phyloP scores from a whole-genome alignment of 2,113 vertebrate genomes.

The Phalacrocorax aristotelis region DNA sequence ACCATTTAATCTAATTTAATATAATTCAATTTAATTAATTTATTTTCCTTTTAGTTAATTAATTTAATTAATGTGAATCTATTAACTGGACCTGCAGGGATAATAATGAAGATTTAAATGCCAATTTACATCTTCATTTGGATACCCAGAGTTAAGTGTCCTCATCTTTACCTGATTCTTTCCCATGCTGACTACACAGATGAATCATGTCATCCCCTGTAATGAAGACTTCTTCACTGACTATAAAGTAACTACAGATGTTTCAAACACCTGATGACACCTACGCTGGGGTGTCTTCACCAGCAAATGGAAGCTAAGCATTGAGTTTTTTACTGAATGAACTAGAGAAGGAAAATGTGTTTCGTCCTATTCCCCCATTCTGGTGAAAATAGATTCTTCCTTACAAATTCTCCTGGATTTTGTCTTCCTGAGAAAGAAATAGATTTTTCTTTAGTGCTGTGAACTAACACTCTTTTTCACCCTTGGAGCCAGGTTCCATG shows the following conservation, averaged over 20 bases:
- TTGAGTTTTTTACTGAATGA: neutral
- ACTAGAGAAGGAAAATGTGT: neutral
- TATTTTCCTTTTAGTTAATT: too few relatives aligned
- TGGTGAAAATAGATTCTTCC: neutral
- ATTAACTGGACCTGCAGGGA: neutral
- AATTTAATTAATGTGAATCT: neutral
- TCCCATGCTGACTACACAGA: neutral
- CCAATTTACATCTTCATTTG: neutral
- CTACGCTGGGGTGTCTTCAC: neutral
- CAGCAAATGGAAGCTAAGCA: neutral
- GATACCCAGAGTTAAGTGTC: too few relatives aligned
- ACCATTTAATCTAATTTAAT: too few relatives aligned
- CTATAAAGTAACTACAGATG: neutral
- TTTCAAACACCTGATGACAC: neutral
- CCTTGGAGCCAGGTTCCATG: neutral
- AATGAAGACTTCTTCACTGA: neutral
- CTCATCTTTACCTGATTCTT: neutral
- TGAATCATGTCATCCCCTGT: neutral
- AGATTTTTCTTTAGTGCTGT: neutral
- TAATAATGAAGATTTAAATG: neutral
- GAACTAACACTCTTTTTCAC: neutral
- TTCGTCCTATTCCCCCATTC: neutral
- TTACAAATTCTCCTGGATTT: neutral
- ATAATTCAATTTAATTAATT: too few relatives aligned
- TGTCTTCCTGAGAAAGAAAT: neutral